A percentile compares a stretch with the other conserved stretches of the same genome.
Conservation (phyloP, 1,140 invertebrate species). For the Procambarus virginalis region DNA sequence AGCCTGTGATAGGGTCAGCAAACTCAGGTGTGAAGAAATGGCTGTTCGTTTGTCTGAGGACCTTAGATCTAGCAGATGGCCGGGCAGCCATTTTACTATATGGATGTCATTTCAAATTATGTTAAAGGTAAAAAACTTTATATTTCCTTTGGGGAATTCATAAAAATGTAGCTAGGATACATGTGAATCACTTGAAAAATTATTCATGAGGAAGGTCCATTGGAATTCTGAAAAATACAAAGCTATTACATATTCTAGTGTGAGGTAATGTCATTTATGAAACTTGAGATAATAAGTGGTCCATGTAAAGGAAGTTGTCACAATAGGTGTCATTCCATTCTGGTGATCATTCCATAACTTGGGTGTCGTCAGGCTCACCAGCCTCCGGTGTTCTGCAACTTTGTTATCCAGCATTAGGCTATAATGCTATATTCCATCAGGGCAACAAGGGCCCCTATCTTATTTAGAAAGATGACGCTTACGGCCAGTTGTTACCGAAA, state of each 20-base stretch:
- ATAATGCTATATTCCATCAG: neutral
- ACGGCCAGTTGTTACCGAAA: neutral
- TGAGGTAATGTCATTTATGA: neutral
- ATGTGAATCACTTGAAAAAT: constrained; percentile 11
- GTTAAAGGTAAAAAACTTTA: constrained; percentile 4
- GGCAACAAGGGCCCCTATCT: neutral
- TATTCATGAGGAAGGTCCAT: neutral
- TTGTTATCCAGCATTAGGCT: constrained; percentile 5
- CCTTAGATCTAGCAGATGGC: constrained; percentile 1
- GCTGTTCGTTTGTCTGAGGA: constrained; percentile 32
- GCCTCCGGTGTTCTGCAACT: constrained; percentile 4
- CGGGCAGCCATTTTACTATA: constrained; percentile 13
- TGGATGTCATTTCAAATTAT: constrained; percentile 18
- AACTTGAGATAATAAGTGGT: neutral
- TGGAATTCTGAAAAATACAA: neutral
- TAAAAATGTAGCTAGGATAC: constrained; percentile 10
- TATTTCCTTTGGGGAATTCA: neutral
- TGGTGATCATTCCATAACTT: constrained; percentile 22
- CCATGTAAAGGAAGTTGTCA: neutral
- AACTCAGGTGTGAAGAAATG: constrained; percentile 52
- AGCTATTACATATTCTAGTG: neutral
- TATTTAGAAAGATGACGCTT: neutral
- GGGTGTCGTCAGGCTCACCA: neutral
- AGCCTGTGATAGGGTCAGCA: constrained; percentile 62
- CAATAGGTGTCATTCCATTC: constrained; percentile 26